Conservation (phyloP, 1,140 invertebrate genomes). For the Chelonus insularis region DNA sequence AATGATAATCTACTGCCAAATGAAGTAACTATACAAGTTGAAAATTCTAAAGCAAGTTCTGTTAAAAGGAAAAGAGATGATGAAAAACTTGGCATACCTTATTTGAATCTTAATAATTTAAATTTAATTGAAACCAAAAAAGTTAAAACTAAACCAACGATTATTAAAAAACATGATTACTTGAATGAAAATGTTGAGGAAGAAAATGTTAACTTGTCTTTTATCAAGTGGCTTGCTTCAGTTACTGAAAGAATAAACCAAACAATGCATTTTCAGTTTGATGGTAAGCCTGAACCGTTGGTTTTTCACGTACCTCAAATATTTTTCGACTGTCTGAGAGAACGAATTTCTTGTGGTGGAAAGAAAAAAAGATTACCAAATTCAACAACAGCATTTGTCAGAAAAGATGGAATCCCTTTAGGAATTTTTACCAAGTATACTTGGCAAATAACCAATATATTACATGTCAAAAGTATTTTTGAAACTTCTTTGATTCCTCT, state of each 20-base stretch:
- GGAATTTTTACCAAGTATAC: constrained; percentile 75
- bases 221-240: constrained; percentile 72
- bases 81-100: constrained; percentile 32
- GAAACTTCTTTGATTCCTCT: constrained; percentile 69
- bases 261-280: constrained; percentile 77
- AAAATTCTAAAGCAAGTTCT: constrained; percentile 30
- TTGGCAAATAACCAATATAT: constrained; percentile 75
- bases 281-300: constrained; percentile 71
- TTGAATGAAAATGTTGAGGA: constrained; percentile 48
- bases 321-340: constrained; percentile 74
- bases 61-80: constrained; percentile 48
- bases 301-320: constrained; percentile 72
- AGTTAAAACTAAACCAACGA: constrained; percentile 45
- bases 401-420: constrained; percentile 68
- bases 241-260: constrained; percentile 79
- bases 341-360: constrained; percentile 68
- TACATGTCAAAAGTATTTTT: constrained; percentile 78
- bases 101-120: constrained; percentile 43
- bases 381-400: constrained; percentile 62
- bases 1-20: neutral
- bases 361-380: constrained; percentile 73
- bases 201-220: constrained; percentile 59
- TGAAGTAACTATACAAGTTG: constrained; percentile 20
- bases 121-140: constrained; percentile 51
- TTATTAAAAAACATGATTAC: constrained; percentile 48